These are phyloP conservation scores for Noctua janthina DNA, from an alignment of 2,888 invertebrate genomes.

Conservation along the genomic window DNA sequence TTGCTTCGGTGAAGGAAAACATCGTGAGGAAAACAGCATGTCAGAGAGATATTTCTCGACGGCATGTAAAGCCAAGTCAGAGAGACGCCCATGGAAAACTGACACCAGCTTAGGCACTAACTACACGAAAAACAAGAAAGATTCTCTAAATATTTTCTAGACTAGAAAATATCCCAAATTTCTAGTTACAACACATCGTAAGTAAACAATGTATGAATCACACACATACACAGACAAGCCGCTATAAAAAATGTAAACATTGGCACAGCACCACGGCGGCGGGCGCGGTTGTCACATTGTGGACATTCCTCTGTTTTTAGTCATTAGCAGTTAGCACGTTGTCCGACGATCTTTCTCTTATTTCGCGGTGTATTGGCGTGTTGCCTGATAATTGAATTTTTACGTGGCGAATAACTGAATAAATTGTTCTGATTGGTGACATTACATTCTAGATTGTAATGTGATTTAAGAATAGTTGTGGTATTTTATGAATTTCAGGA, in stretches of 20 bases:
- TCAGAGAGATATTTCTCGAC: too few species aligned
- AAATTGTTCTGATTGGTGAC: background rate
- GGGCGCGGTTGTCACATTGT: constrained; percentile 41
- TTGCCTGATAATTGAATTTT: constrained; percentile 27
- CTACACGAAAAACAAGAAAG: too few species aligned
- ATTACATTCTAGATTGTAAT: background rate
- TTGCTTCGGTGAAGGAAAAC: too few species aligned
- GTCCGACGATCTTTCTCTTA: background rate
- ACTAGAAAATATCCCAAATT: background rate
- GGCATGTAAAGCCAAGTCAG: too few species aligned
- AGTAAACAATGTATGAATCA: constrained; percentile 59
- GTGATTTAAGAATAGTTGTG: background rate
- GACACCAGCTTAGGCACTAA: too few species aligned
- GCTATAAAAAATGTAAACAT: constrained; percentile 61
- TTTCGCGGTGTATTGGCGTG: constrained; percentile 6
- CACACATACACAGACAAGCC: constrained; percentile 5
- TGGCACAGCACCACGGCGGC: constrained; percentile 47
- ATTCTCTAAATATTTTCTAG: background rate
- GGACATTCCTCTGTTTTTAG: constrained; percentile 19
- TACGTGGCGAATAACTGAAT: background rate
- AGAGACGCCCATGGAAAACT: too few species aligned
- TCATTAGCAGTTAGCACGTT: background rate
- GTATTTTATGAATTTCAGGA: background rate
- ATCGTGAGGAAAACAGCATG: too few species aligned
- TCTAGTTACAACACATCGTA: constrained; percentile 5